phyloP scores from a whole-genome alignment of 2,797 vertebrate species.

The Sphenopsis melanotis region DNA sequence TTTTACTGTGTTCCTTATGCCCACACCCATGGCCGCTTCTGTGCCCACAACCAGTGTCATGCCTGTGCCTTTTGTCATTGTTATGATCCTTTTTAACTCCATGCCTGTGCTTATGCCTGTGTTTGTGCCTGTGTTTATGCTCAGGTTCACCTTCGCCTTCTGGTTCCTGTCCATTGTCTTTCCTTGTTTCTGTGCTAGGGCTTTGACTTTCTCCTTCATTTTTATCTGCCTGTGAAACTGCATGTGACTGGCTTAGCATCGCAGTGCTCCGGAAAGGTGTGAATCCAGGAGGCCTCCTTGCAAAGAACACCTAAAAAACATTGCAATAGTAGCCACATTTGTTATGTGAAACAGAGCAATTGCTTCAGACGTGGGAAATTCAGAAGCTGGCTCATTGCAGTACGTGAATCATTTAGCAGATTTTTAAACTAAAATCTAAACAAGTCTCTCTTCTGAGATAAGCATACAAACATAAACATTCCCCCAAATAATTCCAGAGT shows the following conservation, averaged over 20 bases:
- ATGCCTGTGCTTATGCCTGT: neutral
- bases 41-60: neutral
- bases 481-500: neutral
- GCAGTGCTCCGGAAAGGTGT: conserved; percentile 53
- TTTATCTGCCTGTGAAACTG: neutral
- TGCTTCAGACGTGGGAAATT: neutral
- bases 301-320: neutral
- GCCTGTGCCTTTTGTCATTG: neutral
- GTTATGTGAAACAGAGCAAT: neutral
- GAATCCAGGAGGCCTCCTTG: conserved; percentile 70
- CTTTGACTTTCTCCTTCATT: neutral
- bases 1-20: conserved; percentile 33
- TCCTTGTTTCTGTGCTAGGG: neutral
- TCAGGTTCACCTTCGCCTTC: neutral
- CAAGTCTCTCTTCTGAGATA: neutral
- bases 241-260: fast-evolving
- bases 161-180: neutral
- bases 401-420: neutral
- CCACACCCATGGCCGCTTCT: neutral
- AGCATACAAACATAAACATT: neutral
- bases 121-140: neutral
- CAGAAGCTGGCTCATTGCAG: neutral
- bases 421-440: neutral
- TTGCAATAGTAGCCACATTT: neutral
- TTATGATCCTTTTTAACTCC: neutral